Evolutionary conservation across 1,140 invertebrate species (phyloP).

Genomic region (Piezodorus guildinii): DNA sequence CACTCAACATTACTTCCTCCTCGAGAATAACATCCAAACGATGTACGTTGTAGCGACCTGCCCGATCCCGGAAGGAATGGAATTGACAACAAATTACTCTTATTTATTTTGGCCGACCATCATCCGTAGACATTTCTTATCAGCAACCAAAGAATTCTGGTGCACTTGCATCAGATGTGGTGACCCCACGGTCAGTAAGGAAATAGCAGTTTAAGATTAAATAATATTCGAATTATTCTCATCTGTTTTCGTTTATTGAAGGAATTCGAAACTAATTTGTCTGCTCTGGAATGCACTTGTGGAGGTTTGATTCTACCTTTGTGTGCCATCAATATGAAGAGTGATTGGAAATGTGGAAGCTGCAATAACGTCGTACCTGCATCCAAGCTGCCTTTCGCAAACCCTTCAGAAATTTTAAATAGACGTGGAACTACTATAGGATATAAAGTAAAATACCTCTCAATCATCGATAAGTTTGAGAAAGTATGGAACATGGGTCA

Average conservation of each 20-base stretch:
- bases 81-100: slow-evolving; percentile 61
- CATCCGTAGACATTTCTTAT: slow-evolving; percentile 49
- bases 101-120: slow-evolving; percentile 59
- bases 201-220: neutral
- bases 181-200: slow-evolving; percentile 41
- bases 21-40: slow-evolving; percentile 38
- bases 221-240: neutral
- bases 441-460: neutral
- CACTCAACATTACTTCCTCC: slow-evolving; percentile 51
- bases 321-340: slow-evolving; percentile 34
- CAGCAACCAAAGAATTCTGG: slow-evolving; percentile 58
- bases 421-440: neutral
- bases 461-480: neutral
- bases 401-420: neutral
- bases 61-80: slow-evolving; percentile 47
- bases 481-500: neutral
- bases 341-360: slow-evolving; percentile 39
- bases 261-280: slow-evolving; percentile 38
- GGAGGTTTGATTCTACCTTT: slow-evolving; percentile 35
- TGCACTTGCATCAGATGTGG: slow-evolving; percentile 57
- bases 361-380: slow-evolving; percentile 34
- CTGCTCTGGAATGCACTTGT: slow-evolving; percentile 38
- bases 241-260: neutral
- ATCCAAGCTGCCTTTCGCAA: neutral
- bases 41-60: slow-evolving; percentile 51